Percentiles rank a stretch among this genome's conserved stretches.
Conservation (phyloP, 2,113 vertebrate species). For the Turnix velox region DNA sequence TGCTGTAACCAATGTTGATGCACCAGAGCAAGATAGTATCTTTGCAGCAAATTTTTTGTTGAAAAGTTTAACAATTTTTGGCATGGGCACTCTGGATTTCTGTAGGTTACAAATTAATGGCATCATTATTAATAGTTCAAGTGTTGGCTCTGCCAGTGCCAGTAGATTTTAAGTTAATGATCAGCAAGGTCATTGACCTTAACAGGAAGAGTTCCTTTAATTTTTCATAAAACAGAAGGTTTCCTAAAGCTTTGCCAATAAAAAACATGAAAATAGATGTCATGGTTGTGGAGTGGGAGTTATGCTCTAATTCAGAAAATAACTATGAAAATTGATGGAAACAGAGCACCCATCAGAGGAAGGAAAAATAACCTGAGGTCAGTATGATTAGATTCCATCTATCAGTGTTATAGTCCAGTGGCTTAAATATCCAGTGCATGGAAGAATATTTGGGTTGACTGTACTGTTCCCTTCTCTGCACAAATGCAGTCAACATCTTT, state of each 20-base stretch:
- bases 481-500: slow-evolving; percentile 21
- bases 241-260: not conserved
- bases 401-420: slow-evolving; percentile 20
- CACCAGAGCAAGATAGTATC: not conserved
- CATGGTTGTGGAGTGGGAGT: not conserved
- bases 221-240: not conserved
- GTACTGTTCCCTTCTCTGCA: slow-evolving; percentile 10
- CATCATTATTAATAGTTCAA: not conserved
- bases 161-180: not conserved
- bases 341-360: not conserved
- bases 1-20: not conserved
- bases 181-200: not conserved
- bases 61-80: not conserved
- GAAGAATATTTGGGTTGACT: slow-evolving; percentile 8
- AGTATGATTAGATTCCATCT: not conserved
- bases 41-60: not conserved
- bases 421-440: not conserved
- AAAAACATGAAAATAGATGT: not conserved
- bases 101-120: not conserved
- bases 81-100: not conserved
- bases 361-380: not conserved
- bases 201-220: not conserved
- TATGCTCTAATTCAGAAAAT: not conserved
- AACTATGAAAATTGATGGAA: not conserved
- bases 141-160: not conserved